Evolutionary conservation across 2,797 vertebrate species (phyloP).

Genomic region (Tarsius wallacei): DNA sequence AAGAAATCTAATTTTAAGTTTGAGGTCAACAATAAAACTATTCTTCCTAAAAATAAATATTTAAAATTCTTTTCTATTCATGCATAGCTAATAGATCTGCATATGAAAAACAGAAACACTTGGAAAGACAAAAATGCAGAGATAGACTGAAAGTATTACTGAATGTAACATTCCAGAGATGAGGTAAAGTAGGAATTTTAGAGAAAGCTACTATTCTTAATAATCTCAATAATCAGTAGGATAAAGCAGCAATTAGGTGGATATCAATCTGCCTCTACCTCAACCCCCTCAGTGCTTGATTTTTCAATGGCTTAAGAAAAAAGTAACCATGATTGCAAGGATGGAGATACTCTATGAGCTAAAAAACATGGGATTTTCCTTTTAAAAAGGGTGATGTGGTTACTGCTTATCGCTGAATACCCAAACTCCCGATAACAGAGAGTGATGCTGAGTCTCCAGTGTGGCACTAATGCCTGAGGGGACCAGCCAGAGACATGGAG

Average conservation of each 20-base stretch:
- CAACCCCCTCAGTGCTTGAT: rapidly evolving
- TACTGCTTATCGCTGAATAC: neutral
- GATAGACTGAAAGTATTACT: neutral
- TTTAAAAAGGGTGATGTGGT: neutral
- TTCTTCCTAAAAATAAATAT: neutral
- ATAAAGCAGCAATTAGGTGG: neutral
- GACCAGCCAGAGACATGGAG: neutral
- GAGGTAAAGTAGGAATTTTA: neutral
- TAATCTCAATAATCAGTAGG: neutral
- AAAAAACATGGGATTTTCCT: neutral
- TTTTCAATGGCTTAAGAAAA: neutral
- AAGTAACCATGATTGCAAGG: neutral
- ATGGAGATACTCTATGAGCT: neutral
- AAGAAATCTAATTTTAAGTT: slow-evolving; percentile 52
- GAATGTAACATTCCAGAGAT: neutral
- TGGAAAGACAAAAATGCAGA: neutral
- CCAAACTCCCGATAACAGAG: neutral
- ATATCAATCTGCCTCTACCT: neutral
- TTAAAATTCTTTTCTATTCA: neutral
- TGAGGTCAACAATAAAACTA: neutral
- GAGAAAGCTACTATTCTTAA: neutral
- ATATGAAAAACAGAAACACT: neutral
- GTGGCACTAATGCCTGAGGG: too few relatives aligned
- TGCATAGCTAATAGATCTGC: neutral
- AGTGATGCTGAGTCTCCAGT: neutral